Evolutionary conservation across 2,797 vertebrate genomes (phyloP).

Genomic region (Clamator glandarius): DNA sequence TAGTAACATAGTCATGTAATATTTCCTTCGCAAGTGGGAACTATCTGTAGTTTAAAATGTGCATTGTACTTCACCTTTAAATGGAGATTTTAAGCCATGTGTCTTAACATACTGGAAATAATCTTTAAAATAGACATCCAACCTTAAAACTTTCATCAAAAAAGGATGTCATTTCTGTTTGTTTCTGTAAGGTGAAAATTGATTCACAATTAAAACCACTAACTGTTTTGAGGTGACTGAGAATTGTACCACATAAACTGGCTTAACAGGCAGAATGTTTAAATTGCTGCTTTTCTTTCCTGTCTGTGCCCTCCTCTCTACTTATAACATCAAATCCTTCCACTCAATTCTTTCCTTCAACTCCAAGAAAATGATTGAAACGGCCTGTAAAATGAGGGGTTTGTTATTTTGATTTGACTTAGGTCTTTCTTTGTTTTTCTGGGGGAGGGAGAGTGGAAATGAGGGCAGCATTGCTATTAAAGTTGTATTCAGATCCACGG

Average conservation of each 20-base stretch:
- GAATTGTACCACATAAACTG: not conserved
- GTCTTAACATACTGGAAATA: not conserved
- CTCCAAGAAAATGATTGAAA: not conserved
- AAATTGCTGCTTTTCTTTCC: not conserved
- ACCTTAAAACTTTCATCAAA: not conserved
- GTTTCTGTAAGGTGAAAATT: not conserved
- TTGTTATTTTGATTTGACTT: not conserved
- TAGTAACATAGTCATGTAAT: not conserved
- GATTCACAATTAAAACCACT: not conserved
- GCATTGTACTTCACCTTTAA: not conserved
- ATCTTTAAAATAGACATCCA: not conserved
- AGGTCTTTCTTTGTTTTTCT: not conserved
- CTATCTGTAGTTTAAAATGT: not conserved
- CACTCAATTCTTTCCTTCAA: not conserved
- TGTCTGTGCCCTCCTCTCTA: not conserved
- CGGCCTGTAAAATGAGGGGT: not conserved
- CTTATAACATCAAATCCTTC: not conserved
- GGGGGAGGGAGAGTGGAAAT: rapidly evolving
- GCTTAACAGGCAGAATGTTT: not conserved
- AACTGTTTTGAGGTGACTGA: not conserved
- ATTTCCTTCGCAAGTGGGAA: not conserved
- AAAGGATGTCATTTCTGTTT: not conserved
- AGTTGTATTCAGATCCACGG: not conserved
- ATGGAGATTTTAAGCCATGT: not conserved
- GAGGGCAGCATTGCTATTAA: not conserved